Percentiles rank a stretch among this genome's conserved stretches.
Evolutionary conservation across 2,888 invertebrate genomes (phyloP).

Genomic region (Lacanobia wlatinum): DNA sequence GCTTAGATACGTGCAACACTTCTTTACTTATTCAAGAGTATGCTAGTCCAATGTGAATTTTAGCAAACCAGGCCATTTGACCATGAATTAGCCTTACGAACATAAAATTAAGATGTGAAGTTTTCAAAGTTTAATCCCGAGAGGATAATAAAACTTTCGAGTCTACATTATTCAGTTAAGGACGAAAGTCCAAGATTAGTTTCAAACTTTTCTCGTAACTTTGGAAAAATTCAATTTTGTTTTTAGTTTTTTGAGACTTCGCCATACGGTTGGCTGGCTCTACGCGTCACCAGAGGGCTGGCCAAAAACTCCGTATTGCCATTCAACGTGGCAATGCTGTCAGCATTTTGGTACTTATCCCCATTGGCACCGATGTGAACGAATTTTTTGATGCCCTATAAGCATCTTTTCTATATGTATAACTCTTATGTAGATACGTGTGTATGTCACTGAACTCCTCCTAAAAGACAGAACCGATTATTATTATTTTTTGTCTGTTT

Average conservation of each 20-base stretch:
- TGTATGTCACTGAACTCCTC: no score
- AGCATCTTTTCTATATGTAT: no score
- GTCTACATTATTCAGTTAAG: constrained; percentile 26
- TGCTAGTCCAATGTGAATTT: constrained; percentile 9
- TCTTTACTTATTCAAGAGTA: constrained; percentile 24
- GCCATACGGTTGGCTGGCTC: neutral
- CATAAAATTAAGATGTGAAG: constrained; percentile 46
- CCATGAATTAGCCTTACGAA: constrained; percentile 26
- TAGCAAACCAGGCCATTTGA: neutral
- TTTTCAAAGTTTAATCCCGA: constrained; percentile 38
- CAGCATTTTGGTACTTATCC: neutral
- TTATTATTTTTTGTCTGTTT: no score
- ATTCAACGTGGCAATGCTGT: neutral
- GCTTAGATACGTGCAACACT: constrained; percentile 4
- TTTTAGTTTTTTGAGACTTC: constrained; percentile 14
- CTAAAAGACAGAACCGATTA: no score
- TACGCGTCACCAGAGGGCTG: no score
- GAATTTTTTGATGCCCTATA: neutral
- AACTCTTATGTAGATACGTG: no score
- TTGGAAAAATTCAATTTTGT: constrained; percentile 17
- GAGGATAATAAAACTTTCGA: constrained; percentile 33
- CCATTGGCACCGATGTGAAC: neutral
- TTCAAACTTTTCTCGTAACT: constrained; percentile 36
- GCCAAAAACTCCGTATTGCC: neutral
- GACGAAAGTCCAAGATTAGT: constrained; percentile 37